phyloP scores from a whole-genome alignment of 2,888 invertebrate species.

The Philhelius pedissequus region DNA sequence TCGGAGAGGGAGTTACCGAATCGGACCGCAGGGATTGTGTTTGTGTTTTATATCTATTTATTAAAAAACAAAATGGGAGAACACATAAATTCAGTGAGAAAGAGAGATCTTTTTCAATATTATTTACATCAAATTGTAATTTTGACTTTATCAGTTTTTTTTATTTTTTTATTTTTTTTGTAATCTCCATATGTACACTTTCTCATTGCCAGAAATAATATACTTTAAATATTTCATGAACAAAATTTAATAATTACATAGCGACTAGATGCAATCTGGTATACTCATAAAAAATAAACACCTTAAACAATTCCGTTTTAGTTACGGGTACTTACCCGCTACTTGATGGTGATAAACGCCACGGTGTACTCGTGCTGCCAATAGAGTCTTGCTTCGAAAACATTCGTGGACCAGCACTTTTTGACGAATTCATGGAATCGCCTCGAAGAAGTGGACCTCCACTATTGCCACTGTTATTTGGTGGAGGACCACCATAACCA shows the following conservation, averaged over 20 bases:
- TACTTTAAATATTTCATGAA: conserved; percentile 47
- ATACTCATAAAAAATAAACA: conserved; percentile 29
- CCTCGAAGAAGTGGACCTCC: conserved; percentile 81
- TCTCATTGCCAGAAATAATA: conserved; percentile 51
- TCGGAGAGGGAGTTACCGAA: conserved; percentile 89
- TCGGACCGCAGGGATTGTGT: conserved; percentile 82
- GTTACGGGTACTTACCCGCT: conserved; percentile 76
- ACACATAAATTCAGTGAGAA: conserved; percentile 65
- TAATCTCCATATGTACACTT: conserved; percentile 30
- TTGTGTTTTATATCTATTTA: conserved; percentile 78
- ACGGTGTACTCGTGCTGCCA: conserved; percentile 76
- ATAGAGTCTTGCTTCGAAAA: conserved; percentile 85
- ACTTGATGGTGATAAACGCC: conserved; percentile 79
- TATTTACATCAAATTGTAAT: conserved; percentile 52
- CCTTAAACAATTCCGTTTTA: not conserved
- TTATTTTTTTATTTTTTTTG: conserved; percentile 28
- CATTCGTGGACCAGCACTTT: conserved; percentile 82
- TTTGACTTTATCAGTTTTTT: conserved; percentile 11
- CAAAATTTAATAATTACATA: conserved; percentile 55
- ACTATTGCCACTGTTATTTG: conserved; percentile 82
- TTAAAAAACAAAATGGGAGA: conserved; percentile 65
- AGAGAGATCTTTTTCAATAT: conserved; percentile 56
- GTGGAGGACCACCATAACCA: conserved; percentile 84
- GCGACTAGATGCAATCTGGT: conserved; percentile 61
- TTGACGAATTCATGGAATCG: conserved; percentile 84